A percentile compares a stretch with the other conserved stretches of the same genome.
Conservation (phyloP, 1,140 invertebrate genomes). For the Arion vulgaris region DNA sequence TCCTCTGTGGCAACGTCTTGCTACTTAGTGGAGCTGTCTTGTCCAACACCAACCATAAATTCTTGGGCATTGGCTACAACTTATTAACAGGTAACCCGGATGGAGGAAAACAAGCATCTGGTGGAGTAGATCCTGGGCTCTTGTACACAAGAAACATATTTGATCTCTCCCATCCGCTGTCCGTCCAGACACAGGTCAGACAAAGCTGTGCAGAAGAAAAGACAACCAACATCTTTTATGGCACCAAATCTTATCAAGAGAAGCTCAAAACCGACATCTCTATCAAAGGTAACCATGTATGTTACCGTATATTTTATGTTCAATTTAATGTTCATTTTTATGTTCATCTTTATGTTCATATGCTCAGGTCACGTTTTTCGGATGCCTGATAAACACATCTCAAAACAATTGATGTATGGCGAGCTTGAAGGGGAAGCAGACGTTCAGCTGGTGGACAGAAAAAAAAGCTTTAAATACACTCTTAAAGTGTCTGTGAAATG, state of each 20-base stretch:
- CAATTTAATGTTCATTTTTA: too few relatives aligned
- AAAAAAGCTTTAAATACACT: too few relatives aligned
- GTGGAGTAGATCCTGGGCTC: conserved; percentile 51
- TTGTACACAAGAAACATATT: conserved; percentile 46
- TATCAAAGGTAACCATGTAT: conserved; percentile 45
- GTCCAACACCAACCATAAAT: conserved; percentile 39
- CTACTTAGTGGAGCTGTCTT: too few relatives aligned
- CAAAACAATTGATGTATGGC: too few relatives aligned
- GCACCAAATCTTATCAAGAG: conserved; percentile 50
- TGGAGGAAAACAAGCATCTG: conserved; percentile 38
- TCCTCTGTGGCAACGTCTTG: too few relatives aligned
- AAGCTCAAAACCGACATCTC: conserved; percentile 43
- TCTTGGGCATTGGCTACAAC: conserved; percentile 54
- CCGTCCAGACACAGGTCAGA: conserved; percentile 44
- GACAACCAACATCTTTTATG: conserved; percentile 43
- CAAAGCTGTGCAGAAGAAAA: conserved; percentile 39
- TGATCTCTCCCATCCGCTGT: conserved; percentile 35
- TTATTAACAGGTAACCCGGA: conserved; percentile 51
- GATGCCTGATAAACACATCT: too few relatives aligned
- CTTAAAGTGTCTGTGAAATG: too few relatives aligned
- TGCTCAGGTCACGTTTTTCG: too few relatives aligned
- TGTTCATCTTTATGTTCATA: too few relatives aligned
- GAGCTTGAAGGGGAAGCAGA: too few relatives aligned
- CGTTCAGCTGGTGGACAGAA: too few relatives aligned
- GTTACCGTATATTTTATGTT: too few relatives aligned